Conservation (phyloP, 2,113 vertebrate species). For the Emydocephalus ijimae region DNA sequence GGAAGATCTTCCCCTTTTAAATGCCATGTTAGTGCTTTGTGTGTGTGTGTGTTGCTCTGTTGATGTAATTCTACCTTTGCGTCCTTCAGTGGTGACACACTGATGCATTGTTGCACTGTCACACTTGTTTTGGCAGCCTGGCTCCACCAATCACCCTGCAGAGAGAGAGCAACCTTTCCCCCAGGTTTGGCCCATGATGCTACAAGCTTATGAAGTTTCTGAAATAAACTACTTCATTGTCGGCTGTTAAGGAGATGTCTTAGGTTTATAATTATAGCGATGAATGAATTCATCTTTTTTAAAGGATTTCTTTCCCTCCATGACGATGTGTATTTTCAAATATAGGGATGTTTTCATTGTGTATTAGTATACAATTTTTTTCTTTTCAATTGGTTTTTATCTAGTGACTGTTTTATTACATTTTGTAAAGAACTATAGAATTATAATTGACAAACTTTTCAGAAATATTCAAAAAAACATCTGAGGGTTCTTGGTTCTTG, state of each 20-base stretch:
- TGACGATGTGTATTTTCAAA: not conserved
- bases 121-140: not conserved
- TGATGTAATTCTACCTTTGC: not conserved
- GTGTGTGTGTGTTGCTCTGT: not conserved
- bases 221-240: not conserved
- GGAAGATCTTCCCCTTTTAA: not conserved
- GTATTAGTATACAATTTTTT: not conserved
- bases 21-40: not conserved
- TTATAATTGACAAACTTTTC: not conserved
- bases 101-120: not conserved
- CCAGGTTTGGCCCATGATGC: not conserved
- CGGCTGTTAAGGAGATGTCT: not conserved
- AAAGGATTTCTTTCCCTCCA: not conserved
- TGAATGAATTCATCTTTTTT: not conserved
- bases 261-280: not conserved
- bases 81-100: not conserved
- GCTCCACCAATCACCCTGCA: not conserved
- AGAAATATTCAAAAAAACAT: not conserved
- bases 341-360: not conserved
- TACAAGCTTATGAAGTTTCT: not conserved
- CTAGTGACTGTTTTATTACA: not conserved
- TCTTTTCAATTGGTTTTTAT: not conserved
- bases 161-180: not conserved
- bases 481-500: too few species aligned
- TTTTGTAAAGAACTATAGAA: not conserved